Evolutionary conservation across 2,888 invertebrate genomes (phyloP), one percentile per base, ranked within the genome.

Genomic region (Listrodromus nycthemerus): DNA sequence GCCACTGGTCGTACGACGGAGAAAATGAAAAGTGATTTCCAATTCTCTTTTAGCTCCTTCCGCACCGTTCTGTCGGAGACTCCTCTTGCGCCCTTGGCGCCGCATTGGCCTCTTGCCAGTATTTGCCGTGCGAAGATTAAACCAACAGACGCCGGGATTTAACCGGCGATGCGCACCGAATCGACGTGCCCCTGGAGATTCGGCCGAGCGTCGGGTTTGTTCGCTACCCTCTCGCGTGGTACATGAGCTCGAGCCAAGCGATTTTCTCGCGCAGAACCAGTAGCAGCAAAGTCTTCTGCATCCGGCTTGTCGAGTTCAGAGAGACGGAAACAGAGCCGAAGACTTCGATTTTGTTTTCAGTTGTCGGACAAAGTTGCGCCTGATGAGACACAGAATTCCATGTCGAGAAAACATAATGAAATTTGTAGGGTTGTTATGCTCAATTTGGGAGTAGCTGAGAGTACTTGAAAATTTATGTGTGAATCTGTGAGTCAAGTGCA

Each of bases 111-210:
- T 41, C 52, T 63, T 73, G 87, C 87, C 87, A 87, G 83, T 80
- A 79, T 80, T 85, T 85, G 86, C 80, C 81, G 86, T 79, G 82
- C 82, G 83, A 87, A 86, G 87, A 87, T 87, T 87, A 87, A 87
- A 87, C 87, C 83, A 85, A 86, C 87, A 86, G 87, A 86, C 86
- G 83, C 87, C 81, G 80, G 85, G 83, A 86, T 87, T 87, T 87
- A 86, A 87, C 86, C 87, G 85, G 81, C 82, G 85, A 85, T 80
- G 83, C 82, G 83, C 86, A 82, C 78, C 81, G 84, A 79, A 79
- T 84, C 81, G 84, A 71, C 75, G 84, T 82, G 82, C 79, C 84
- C 73, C 83, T 80, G 69, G 85, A 85, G 83, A 82, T 58, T 76
- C 75, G 66, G 70, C 74, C 78, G 74, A 58, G 69, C 61, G 61